Evolutionary conservation across 2,113 vertebrate genomes (phyloP).

Genomic region (Forbesichthys papilliferus): DNA sequence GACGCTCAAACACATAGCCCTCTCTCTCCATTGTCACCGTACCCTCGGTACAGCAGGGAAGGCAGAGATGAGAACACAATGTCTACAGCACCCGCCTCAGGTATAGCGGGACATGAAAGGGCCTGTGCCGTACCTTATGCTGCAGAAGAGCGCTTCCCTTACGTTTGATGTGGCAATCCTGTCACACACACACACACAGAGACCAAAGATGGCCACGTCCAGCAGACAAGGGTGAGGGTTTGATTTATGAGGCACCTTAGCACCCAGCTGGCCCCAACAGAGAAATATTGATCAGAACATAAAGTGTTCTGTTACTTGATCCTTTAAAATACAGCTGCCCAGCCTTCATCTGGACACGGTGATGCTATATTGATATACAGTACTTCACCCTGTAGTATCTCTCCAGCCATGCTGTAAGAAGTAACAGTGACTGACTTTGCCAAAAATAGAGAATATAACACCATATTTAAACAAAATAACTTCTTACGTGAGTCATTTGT

Average conservation of each 20-base stretch:
- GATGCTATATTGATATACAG: conserved; percentile 10
- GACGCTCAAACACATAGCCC: too few species aligned
- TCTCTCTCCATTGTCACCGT: conserved; percentile 7
- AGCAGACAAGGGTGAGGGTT: conserved; percentile 43
- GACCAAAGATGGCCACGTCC: conserved; percentile 63
- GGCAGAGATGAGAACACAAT: conserved; percentile 8
- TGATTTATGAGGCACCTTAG: conserved; percentile 47
- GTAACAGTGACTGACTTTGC: background rate
- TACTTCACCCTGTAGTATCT: background rate
- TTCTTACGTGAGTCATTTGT: conserved; percentile 6
- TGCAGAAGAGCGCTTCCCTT: conserved; percentile 58
- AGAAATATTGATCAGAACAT: conserved; percentile 38
- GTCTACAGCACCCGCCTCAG: conserved; percentile 38
- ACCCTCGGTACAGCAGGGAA: conserved; percentile 36
- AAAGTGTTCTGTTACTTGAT: conserved; percentile 12
- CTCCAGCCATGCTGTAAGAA: background rate
- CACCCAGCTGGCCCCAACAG: conserved; percentile 21
- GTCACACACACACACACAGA: conserved; percentile 45
- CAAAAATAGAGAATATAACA: too few species aligned
- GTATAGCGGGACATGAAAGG: conserved; percentile 66
- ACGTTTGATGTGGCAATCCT: conserved; percentile 68
- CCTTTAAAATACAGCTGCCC: conserved; percentile 18
- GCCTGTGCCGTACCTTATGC: conserved; percentile 47
- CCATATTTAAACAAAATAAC: background rate
- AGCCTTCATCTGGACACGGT: background rate